Conservation (phyloP, 1,140 invertebrate species). For the Anoplophora glabripennis region DNA sequence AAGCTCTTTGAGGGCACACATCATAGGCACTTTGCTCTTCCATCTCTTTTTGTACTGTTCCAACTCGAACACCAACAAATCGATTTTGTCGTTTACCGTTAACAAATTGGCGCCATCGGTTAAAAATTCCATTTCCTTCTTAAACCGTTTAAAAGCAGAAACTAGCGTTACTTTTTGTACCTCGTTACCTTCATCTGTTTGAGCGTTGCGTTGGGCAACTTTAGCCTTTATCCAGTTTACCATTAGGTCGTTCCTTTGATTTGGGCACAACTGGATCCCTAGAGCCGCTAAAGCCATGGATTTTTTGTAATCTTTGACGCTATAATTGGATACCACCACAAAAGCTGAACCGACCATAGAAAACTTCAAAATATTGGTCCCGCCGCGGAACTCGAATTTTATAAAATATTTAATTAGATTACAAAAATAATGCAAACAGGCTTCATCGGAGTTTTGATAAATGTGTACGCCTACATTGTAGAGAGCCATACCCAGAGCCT, state of each 20-base stretch:
- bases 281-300: not conserved
- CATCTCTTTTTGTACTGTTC: slow-evolving; percentile 15
- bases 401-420: slow-evolving; percentile 1
- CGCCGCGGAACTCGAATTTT: not conserved
- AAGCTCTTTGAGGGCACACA: slow-evolving; percentile 8
- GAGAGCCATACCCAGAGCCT: not conserved
- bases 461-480: slow-evolving; percentile 9
- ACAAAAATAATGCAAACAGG: not conserved
- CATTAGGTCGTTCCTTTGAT: not conserved
- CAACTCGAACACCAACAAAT: slow-evolving; percentile 10
- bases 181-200: not conserved
- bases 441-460: not conserved
- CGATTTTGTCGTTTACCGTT: not conserved
- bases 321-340: not conserved
- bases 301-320: not conserved
- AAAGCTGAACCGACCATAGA: not conserved
- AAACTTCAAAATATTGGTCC: not conserved
- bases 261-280: not conserved
- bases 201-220: not conserved
- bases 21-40: slow-evolving; percentile 17
- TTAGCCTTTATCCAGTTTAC: slow-evolving; percentile 3
- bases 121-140: not conserved
- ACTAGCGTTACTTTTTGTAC: slow-evolving; percentile 3
- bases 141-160: not conserved
- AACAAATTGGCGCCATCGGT: not conserved